Evolutionary conservation across 2,113 vertebrate genomes (phyloP), one percentile per base, ranked within the genome.

Genomic region (Jaculus jaculus): DNA sequence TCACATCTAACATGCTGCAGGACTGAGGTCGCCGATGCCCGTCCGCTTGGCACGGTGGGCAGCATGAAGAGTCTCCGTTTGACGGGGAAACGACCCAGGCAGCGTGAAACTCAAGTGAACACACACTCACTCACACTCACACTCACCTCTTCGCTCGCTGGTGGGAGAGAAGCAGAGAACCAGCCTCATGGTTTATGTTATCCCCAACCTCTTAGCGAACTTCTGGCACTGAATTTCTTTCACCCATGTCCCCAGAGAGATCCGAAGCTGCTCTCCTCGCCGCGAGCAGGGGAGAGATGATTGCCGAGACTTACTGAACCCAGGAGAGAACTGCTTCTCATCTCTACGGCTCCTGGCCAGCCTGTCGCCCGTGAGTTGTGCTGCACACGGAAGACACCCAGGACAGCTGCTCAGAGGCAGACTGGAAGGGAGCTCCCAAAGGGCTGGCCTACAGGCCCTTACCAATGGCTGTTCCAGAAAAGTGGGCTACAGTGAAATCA

Each of bases 251-350:
- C 84, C 73, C 2, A 77, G 87, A 93, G 71, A 75, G 69, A 30
- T 1, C 58, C 32, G 66, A 72, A 34, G 26, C n/a, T 63, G 42
- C 79, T 72, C 83, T 77, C n/a, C 5, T 85, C 72, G 20, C 24
- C 96, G 80, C 3, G 61, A 58, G 32, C 32, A 83, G 37, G 54
- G 61, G 81, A 85, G 72, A 90, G 32, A 90, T 69, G 71, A 65
- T 89, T 73, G 71, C 32, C 84, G 73, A 0, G 26, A 65, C 26
- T 24, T 94, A 96, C 93, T 94, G 94, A 92, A 92, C 66, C 75
- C 87, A 84, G 42, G 58, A 81, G 89, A 89, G 91, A 96, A 92
- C 60, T 92, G 71, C 18, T 83, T 80, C 84, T 80, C 51, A 37
- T 94, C 54, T 89, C 51, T 87, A 9, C 6, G 68, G 28, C 88